phyloP scores from a whole-genome alignment of 2,888 invertebrate species.

The Nephrotoma flavescens region DNA sequence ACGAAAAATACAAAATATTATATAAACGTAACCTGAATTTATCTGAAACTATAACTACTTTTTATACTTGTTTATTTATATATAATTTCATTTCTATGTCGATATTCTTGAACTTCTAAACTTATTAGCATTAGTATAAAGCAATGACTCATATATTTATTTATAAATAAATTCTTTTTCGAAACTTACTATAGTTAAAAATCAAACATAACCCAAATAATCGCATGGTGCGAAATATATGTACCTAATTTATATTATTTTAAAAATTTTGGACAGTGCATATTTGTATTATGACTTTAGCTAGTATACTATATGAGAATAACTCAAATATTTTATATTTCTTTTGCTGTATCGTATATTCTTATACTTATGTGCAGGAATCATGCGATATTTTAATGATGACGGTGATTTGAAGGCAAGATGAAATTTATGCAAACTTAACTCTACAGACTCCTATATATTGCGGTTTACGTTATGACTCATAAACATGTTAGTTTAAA shows the following conservation, averaged over 20 bases:
- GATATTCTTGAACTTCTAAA: background rate
- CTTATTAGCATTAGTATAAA: background rate
- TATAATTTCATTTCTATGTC: background rate
- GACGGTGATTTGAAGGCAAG: background rate
- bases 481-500: background rate
- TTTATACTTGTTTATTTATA: background rate
- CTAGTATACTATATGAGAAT: no score
- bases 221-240: background rate
- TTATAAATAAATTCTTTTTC: background rate
- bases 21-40: background rate
- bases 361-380: background rate
- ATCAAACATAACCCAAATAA: background rate
- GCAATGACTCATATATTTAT: background rate
- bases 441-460: background rate
- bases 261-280: background rate
- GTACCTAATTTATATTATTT: background rate
- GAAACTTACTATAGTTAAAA: background rate
- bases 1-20: background rate
- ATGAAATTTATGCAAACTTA: background rate
- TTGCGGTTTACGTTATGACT: background rate
- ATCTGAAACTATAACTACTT: background rate
- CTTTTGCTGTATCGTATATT: background rate
- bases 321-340: background rate
- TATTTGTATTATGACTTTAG: no score
- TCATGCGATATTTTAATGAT: background rate